Evolutionary conservation across 2,888 invertebrate species (phyloP), one percentile per base, ranked within the genome.

Genomic region (Pyrochroa serraticornis): DNA sequence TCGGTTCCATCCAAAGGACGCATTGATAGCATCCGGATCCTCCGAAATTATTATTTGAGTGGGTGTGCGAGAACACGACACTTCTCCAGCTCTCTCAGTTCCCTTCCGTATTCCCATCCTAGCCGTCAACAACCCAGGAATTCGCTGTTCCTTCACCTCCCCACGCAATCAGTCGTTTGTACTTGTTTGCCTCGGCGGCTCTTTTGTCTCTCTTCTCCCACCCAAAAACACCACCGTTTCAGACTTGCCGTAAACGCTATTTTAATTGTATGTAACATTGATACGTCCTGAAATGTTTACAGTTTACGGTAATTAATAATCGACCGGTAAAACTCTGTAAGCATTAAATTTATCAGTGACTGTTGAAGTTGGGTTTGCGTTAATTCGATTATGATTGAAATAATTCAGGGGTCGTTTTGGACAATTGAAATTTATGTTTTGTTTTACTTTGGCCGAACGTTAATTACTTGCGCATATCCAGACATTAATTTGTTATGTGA

Each of bases 371-470:
- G 48, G 13, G 54, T 42, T 42, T 48, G 57, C 45, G 50, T 47
- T 52, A 51, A 58, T 58, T 51, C 47, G 58, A 58, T 58, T 58
- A 52, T 43, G 47, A 51, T 51, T 44, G 46, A 47, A 58, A 58
- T 58, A 51, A 58, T 58, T 58, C 43, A 58, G 49, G 49, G 49
- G 41, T 31, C 39, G 48, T 37, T 49, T 48, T 48, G 36, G 38
- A 33, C 49, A 35, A 53, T 53, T 47, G 38, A 32, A 52, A 52
- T 52, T 52, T 52, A 44, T 52, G 52, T 43, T 49, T 51, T 39
- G 52, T 52, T 52, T 45, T 45, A 45, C 45, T 38, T 52, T 45
- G 45, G 44, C 52, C 45, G 45, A 45, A 39, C 39, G 52, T 44
- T 52, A 45, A 52, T 52, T 52, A 52, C 52, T 39, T 52, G 52